These are phyloP conservation scores for Lasiommata megera DNA, from an alignment of 2,888 invertebrate genomes.

Conservation along the genomic window DNA sequence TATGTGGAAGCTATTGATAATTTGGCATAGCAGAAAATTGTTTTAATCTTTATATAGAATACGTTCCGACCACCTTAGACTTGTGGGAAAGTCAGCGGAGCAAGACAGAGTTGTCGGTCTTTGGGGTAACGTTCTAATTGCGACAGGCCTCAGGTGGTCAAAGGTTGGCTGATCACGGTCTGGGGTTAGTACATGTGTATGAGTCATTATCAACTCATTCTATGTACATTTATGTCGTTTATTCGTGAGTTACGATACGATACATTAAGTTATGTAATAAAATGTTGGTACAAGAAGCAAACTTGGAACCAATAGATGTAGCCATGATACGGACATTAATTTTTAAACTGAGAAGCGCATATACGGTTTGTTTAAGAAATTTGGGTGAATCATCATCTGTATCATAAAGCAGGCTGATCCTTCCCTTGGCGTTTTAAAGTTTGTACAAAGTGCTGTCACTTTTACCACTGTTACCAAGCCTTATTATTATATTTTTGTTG, in stretches of 20 bases:
- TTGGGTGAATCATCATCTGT: too few relatives aligned
- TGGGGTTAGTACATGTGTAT: background rate
- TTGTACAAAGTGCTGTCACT: too few relatives aligned
- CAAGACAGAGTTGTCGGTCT: slow-evolving; percentile 45
- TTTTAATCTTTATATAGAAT: slow-evolving; percentile 41
- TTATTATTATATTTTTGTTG: too few relatives aligned
- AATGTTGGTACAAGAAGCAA: too few relatives aligned
- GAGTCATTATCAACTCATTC: background rate
- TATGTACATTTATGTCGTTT: background rate
- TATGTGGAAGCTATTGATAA: slow-evolving; percentile 11
- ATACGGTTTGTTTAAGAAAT: too few relatives aligned
- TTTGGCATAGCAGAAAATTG: slow-evolving; percentile 35
- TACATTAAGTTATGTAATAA: too few relatives aligned
- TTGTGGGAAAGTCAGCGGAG: slow-evolving; percentile 48
- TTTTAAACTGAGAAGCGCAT: too few relatives aligned
- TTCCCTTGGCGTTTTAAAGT: too few relatives aligned
- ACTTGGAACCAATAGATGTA: too few relatives aligned
- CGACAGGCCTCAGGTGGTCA: slow-evolving; percentile 50
- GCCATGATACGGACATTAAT: too few relatives aligned
- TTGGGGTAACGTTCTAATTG: slow-evolving; percentile 65
- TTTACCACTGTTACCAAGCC: too few relatives aligned
- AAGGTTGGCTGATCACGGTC: slow-evolving; percentile 26
- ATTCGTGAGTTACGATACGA: background rate
- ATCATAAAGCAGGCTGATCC: too few relatives aligned
- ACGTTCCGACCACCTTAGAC: slow-evolving; percentile 18